Conservation (phyloP, 2,113 vertebrate species). For the Psilopogon haemacephalus region DNA sequence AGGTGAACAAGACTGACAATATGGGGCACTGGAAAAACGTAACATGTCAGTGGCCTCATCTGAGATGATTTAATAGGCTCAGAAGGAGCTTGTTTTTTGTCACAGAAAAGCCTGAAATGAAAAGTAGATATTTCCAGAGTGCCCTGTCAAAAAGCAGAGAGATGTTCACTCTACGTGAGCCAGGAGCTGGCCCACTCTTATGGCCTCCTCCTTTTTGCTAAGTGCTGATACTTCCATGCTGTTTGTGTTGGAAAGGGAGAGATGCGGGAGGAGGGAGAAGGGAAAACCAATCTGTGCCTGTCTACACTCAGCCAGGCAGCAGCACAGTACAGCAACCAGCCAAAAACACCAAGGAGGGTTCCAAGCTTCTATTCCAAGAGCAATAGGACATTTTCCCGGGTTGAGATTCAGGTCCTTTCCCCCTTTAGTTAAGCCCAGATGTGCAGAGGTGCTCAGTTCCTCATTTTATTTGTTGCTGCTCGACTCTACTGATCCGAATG, state of each 20-base stretch:
- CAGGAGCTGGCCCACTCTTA: background rate
- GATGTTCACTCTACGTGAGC: background rate
- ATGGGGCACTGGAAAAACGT: constrained; percentile 34
- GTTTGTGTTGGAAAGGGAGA: background rate
- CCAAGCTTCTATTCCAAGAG: background rate
- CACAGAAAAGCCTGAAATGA: background rate
- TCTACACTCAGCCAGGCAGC: constrained; percentile 32
- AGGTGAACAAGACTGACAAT: constrained; percentile 46
- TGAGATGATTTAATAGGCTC: constrained; percentile 46
- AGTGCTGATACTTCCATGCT: background rate
- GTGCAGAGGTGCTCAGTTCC: background rate
- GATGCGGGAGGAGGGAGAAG: background rate
- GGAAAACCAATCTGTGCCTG: constrained; percentile 4
- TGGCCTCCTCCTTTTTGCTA: background rate
- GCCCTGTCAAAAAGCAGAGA: constrained; percentile 8
- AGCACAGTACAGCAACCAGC: constrained; percentile 2
- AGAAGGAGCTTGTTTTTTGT: constrained; percentile 33
- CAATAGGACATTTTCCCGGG: background rate
- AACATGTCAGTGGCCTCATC: constrained; percentile 41
- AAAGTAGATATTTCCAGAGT: constrained; percentile 27
- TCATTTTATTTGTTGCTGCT: background rate
- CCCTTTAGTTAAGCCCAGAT: background rate
- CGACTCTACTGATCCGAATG: background rate
- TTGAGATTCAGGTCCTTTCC: background rate
- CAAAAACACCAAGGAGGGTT: constrained; percentile 20